phyloP scores from a whole-genome alignment of 35 echinoderm and acorn worm genomes.

The Diadema setosum region DNA sequence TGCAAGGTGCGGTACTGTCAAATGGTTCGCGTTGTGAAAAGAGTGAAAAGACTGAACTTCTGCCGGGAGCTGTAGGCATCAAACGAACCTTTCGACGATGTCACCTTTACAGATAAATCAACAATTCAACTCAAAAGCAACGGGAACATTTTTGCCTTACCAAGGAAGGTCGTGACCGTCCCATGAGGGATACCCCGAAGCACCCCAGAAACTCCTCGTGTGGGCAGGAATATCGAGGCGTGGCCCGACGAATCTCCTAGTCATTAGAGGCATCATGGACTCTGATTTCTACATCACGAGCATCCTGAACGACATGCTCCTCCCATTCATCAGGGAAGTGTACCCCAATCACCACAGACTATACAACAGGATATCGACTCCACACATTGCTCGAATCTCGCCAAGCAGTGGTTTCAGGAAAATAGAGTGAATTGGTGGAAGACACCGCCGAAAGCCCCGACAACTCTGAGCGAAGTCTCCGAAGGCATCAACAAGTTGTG shows the following conservation, averaged over 20 bases:
- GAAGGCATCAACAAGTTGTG: conserved; percentile 30
- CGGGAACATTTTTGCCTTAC: not conserved
- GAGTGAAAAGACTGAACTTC: not conserved
- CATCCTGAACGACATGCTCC: conserved; percentile 31
- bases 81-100: conserved; percentile 20
- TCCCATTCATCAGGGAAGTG: conserved; percentile 21
- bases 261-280: conserved; percentile 71
- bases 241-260: conserved; percentile 38
- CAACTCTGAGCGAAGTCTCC: not conserved
- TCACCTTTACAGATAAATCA: conserved; percentile 61
- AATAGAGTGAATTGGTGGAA: conserved; percentile 56
- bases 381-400: conserved; percentile 21
- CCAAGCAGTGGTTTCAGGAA: not conserved
- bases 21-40: not conserved
- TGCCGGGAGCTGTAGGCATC: too few species aligned
- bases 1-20: not conserved
- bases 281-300: conserved; percentile 18
- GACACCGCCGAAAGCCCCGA: conserved; percentile 6
- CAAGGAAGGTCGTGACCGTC: not conserved
- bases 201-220: conserved; percentile 54
- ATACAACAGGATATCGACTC: conserved; percentile 70
- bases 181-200: conserved; percentile 41
- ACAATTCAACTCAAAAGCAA: conserved; percentile 39
- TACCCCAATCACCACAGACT: conserved; percentile 39
- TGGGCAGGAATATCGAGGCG: conserved; percentile 46